Conservation (phyloP, 2,113 vertebrate species). For the Siphamia tubifer region DNA sequence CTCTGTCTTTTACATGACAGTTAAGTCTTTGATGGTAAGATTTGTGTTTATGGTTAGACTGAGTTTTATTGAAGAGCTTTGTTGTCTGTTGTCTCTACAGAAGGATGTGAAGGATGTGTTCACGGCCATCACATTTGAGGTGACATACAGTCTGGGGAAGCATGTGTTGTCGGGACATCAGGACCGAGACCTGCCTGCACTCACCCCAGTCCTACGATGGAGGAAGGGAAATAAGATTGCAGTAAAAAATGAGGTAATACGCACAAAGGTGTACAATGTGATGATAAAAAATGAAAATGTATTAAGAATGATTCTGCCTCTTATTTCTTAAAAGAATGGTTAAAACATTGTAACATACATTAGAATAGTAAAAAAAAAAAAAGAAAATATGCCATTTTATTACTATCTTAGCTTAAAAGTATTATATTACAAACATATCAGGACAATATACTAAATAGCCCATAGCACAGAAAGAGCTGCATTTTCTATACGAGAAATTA, state of each 20-base stretch:
- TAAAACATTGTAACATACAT: too few species aligned
- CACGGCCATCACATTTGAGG: slow-evolving; percentile 92
- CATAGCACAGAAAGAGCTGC: too few species aligned
- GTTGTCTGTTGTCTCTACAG: slow-evolving; percentile 74
- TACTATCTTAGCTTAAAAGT: too few species aligned
- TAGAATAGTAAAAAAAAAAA: too few species aligned
- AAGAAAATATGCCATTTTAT: too few species aligned
- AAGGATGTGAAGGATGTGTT: slow-evolving; percentile 95
- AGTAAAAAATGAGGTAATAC: slow-evolving; percentile 89
- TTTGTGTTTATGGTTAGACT: neutral
- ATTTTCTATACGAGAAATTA: too few species aligned
- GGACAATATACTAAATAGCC: too few species aligned
- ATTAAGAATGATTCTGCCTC: too few species aligned
- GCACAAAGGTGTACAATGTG: neutral
- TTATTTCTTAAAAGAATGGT: too few species aligned
- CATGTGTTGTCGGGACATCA: slow-evolving; percentile 74
- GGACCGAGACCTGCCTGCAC: slow-evolving; percentile 84
- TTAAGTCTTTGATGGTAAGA: slow-evolving; percentile 24
- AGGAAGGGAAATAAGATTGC: slow-evolving; percentile 92
- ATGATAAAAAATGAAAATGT: too few species aligned
- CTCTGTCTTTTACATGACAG: slow-evolving; percentile 2
- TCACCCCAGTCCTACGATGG: slow-evolving; percentile 92
- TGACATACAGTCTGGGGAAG: slow-evolving; percentile 86
- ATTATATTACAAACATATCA: too few species aligned
- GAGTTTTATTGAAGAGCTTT: too few species aligned